phyloP scores from a whole-genome alignment of 1,140 invertebrate species.

The Papilio helenus region DNA sequence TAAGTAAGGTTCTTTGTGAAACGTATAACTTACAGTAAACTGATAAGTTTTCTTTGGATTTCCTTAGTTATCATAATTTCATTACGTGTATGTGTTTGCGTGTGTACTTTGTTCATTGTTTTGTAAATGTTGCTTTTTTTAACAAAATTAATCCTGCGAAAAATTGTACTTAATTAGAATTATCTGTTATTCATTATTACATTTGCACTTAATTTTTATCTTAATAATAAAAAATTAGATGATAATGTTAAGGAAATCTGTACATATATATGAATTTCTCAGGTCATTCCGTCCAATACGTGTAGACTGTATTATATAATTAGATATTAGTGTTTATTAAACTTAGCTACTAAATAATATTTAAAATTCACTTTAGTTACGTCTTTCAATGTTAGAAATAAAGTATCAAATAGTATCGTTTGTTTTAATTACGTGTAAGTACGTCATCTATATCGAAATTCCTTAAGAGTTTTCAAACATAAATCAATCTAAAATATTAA shows the following conservation, averaged over 20 bases:
- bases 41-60: background rate
- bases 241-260: slow-evolving; percentile 40
- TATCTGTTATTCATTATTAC: background rate
- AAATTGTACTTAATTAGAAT: slow-evolving; percentile 45
- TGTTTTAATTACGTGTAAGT: slow-evolving; percentile 22
- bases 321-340: background rate
- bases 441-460: too few relatives aligned
- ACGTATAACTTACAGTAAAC: background rate
- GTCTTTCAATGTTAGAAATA: slow-evolving; percentile 16
- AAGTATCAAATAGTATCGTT: background rate
- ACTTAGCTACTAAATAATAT: background rate
- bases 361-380: background rate
- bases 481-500: too few relatives aligned
- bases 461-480: too few relatives aligned
- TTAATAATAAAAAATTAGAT: background rate
- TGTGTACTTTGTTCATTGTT: slow-evolving; percentile 3
- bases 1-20: background rate
- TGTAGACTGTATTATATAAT: slow-evolving; percentile 41
- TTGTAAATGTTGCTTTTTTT: slow-evolving; percentile 1
- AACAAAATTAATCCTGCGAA: slow-evolving; percentile 41
- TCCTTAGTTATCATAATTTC: background rate
- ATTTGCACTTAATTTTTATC: background rate
- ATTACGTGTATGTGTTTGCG: background rate
- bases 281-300: slow-evolving; percentile 66
- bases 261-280: slow-evolving; percentile 56